phyloP scores from a whole-genome alignment of 2,113 vertebrate species.

The Plestiodon gilberti region DNA sequence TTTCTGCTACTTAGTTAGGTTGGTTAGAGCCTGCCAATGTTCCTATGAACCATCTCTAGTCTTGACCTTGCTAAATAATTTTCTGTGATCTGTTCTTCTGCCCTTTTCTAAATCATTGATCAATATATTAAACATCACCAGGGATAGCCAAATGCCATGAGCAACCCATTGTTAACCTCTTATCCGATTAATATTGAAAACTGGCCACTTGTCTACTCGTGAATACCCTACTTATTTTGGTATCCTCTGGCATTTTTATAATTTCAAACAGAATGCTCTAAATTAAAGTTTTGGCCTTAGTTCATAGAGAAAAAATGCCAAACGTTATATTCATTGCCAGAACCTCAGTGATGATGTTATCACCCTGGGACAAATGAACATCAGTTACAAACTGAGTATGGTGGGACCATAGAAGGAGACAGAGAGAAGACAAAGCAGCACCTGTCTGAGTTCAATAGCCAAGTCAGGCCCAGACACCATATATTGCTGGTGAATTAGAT shows the following conservation, averaged over 20 bases:
- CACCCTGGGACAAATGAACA: not conserved
- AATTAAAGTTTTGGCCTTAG: not conserved
- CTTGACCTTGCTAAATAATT: not conserved
- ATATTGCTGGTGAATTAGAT: not conserved
- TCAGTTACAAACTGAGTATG: not conserved
- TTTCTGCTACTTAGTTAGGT: not conserved
- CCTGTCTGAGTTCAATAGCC: not conserved
- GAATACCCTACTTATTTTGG: constrained; percentile 35
- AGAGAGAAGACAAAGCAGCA: not conserved
- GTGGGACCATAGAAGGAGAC: too few species aligned
- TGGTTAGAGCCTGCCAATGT: not conserved
- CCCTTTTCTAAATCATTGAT: not conserved
- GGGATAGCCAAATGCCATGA: not conserved
- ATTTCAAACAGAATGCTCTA: not conserved
- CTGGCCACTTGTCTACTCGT: not conserved
- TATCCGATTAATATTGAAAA: not conserved
- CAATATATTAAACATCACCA: not conserved
- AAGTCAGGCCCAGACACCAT: not conserved
- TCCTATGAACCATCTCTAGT: not conserved
- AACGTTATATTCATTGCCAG: not conserved
- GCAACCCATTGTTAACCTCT: not conserved
- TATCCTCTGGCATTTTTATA: not conserved
- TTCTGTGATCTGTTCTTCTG: not conserved
- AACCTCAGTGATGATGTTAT: not conserved
- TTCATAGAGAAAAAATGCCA: not conserved